phyloP scores from a whole-genome alignment of 2,113 vertebrate species.

The Mixornis gularis region DNA sequence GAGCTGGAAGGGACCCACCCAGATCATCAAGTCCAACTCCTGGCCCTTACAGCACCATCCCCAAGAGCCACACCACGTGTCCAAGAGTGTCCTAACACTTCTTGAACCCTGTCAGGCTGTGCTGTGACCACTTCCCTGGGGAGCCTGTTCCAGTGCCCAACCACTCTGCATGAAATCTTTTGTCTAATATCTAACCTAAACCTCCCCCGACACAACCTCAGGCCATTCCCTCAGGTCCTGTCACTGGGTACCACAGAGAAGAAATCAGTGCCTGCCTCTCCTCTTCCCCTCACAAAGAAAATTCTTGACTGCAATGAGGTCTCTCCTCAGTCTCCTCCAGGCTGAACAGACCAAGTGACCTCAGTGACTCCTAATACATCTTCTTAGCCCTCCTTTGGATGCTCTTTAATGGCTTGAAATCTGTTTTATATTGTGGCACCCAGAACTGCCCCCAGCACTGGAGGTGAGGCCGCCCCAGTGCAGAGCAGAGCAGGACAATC shows the following conservation, averaged over 20 bases:
- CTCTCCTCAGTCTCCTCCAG: not conserved
- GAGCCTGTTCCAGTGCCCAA: not conserved
- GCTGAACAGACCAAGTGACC: not conserved
- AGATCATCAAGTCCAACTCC: not conserved
- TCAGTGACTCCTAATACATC: not conserved
- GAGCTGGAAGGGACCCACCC: not conserved
- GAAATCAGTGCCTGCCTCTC: not conserved
- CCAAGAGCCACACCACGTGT: not conserved
- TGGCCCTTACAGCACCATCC: not conserved
- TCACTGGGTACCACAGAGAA: not conserved
- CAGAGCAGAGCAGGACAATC: not conserved
- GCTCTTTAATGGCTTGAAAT: not conserved
- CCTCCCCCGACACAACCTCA: not conserved
- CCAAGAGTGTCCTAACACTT: not conserved
- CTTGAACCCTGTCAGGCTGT: not conserved
- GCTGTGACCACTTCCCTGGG: not conserved
- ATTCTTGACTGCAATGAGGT: not conserved
- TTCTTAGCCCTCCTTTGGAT: not conserved
- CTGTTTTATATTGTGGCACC: not conserved
- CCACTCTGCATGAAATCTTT: not conserved
- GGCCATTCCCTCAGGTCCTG: not conserved
- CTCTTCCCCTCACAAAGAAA: not conserved
- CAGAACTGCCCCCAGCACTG: not conserved
- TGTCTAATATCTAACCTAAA: not conserved
- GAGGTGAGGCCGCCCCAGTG: fast-evolving